A percentile compares a stretch with the other conserved stretches of the same genome.
Evolutionary conservation across 2,888 invertebrate species (phyloP).

Genomic region (Cryptosula pallasiana): DNA sequence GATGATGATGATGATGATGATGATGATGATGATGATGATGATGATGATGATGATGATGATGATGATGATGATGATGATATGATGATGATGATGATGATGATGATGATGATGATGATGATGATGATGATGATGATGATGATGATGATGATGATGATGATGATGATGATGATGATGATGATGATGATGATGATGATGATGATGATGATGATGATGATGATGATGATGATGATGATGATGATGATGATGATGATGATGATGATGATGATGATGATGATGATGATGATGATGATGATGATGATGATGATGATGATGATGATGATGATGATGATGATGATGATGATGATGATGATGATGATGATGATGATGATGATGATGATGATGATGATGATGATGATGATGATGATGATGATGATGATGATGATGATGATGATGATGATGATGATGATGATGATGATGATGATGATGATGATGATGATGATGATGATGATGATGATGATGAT

Average conservation of each 20-base stretch:
- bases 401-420: conserved; percentile 10
- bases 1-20: conserved; percentile 10
- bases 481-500: conserved; percentile 10
- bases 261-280: conserved; percentile 10
- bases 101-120: conserved; percentile 10
- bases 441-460: conserved; percentile 10
- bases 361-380: conserved; percentile 10
- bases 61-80: too few relatives aligned
- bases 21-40: conserved; percentile 10
- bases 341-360: conserved; percentile 10
- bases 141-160: conserved; percentile 1
- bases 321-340: conserved; percentile 10
- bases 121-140: neutral
- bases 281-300: conserved; percentile 10
- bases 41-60: conserved; percentile 10
- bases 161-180: conserved; percentile 10
- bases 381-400: conserved; percentile 10
- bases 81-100: too few relatives aligned
- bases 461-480: conserved; percentile 10
- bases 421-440: conserved; percentile 10
- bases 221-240: conserved; percentile 10
- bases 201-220: conserved; percentile 10
- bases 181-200: conserved; percentile 10
- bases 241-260: conserved; percentile 10
- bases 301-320: conserved; percentile 10